Evolutionary conservation across 2,888 invertebrate genomes (phyloP), one percentile per base, ranked within the genome.

Genomic region (Panzeria rudis): DNA sequence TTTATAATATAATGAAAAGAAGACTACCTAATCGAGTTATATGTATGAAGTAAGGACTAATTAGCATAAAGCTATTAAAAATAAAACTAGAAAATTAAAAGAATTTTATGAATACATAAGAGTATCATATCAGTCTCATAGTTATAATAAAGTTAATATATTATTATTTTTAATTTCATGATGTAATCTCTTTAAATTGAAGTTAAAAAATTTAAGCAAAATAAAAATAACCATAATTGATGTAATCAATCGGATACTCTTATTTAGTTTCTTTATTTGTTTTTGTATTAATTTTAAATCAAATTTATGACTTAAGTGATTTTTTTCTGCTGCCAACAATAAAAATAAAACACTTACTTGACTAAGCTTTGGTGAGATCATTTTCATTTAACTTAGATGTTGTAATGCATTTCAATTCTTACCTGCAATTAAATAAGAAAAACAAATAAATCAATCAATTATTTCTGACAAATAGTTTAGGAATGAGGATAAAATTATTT

Each of bases 401-500:
- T 64, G 56, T 62, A 64, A 64, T 50, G 25, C 15, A 8, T 23
- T 68, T 25, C 0, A 59, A n/a, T 47, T 73, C 85, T 85, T 85
- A 85, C 85, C 85, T 85, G 78, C 9, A 81, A 85, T 73, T 47
- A 78, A 68, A 82, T 17, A 32, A 68, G 9, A 81, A 61, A 61
- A 25, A 50, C 0, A 29, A 38, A 13, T 41, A n/a, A 62, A 41
- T 83, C 5, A 73, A 52, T 84, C 20, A 75, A 69, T 71, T 79
- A 66, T 56, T 54, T 47, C 20, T 64, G 54, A 71, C 68, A 75
- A 75, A 59, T 75, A 25, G 29, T 17, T 59, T 17, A 17, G 25
- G 59, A 59, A 77, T 72, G 72, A 72, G 59, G 29, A 56, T 15
- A 11, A 4, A 59, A 29, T 38, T 69, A n/a, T n/a, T 38, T 38